Evolutionary conservation across 1,140 invertebrate species (phyloP).

Genomic region (Procambarus virginalis): DNA sequence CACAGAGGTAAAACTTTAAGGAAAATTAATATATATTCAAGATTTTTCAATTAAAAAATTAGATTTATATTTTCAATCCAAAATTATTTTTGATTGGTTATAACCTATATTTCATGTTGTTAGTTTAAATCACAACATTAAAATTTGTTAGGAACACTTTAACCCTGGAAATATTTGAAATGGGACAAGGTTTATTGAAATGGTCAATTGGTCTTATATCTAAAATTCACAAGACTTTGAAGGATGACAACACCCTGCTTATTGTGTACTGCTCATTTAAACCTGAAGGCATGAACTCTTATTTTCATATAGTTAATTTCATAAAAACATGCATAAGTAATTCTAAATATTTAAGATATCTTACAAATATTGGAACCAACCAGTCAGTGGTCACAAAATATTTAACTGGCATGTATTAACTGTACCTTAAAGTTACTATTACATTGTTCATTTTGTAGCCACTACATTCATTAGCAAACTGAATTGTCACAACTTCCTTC

Average conservation of each 20-base stretch:
- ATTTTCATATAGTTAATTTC: neutral
- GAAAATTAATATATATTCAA: neutral
- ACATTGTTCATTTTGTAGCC: no score
- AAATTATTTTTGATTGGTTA: neutral
- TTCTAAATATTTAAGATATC: neutral
- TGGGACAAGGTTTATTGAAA: neutral
- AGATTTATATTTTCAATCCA: neutral
- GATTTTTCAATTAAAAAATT: neutral
- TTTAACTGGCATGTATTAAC: no score
- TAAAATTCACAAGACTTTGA: neutral
- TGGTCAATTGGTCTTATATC: neutral
- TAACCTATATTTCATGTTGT: neutral
- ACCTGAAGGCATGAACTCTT: neutral
- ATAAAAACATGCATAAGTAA: neutral
- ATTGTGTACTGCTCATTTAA: neutral
- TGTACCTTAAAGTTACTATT: no score
- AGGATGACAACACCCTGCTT: neutral
- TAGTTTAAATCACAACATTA: neutral
- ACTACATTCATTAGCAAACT: no score
- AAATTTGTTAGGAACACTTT: neutral
- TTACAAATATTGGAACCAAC: neutral
- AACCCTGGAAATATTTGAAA: neutral
- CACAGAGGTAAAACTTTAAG: neutral
- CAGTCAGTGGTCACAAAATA: neutral
- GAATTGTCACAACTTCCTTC: no score